Base-by-base conservation (phyloP, 2,113 vertebrate species). In the Pachypanchax playfairii region DNA sequence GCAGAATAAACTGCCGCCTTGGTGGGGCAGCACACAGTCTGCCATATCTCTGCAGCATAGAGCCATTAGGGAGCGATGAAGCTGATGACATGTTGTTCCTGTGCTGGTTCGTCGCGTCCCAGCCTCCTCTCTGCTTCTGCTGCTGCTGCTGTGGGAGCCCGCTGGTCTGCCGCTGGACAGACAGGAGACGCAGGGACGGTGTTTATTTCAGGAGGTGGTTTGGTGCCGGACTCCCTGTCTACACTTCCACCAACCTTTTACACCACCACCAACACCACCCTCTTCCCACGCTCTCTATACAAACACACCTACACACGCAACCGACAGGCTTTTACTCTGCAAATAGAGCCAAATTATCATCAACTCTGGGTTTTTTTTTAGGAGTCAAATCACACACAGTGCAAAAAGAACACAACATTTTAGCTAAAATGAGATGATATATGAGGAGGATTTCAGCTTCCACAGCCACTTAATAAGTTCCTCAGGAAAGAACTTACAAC, bases 81-180 rank as follows among this genome's bases (percentile, higher is more conserved):
- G 85, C 85, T 81, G 89, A 90, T 91, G 90, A 91, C 91, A 91
- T 87, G 88, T 84, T 89, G 85, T 91, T 91, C 90, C 86, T 91
- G 86, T 85, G 82, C 80, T 82, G 55, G 75, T 58, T 65, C 12
- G 82, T 78, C 84, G 77, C 85, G 76, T 65, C 73, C 82, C 86
- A 79, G 78, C 71, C 80, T 75, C 70, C 80, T 83, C 73, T 77
- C 71, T 55, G 74, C 67, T 51, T 14, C 42, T 35, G 70, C 63
- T 35, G 70, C 62, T 38, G 28, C 47, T 60, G 70, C 83, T 63
- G 70, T 46, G 74, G 82, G 81, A 88, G 88, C 81, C 86, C 31
- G 4, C 17, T 24, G 74, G 85, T 84, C 84, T 84, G 67, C 78
- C 41, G 52, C 75, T 63, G 76, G 72, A 84, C 75, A 85, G 74